Base-by-base conservation (phyloP, 1,140 invertebrate species). In the Scaptomyza pallida region DNA sequence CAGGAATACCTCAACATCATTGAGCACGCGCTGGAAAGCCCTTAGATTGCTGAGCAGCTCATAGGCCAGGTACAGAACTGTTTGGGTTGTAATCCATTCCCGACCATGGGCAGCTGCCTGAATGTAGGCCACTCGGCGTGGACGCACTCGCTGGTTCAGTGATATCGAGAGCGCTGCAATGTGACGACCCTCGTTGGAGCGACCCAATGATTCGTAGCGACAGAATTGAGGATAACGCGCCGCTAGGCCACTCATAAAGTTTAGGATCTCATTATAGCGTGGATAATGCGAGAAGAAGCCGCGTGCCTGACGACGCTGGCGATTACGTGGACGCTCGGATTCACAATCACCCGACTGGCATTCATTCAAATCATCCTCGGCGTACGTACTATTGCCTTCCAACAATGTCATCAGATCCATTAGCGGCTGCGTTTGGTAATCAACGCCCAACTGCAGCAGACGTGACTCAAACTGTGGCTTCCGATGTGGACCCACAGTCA, bases 11-110 rank as follows among this genome's bases (percentile, higher is more conserved):
- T 96, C 95, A 19, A 79, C 79, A 76, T 90, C 90, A 19, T 71
- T 33, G 5, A 91, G 71, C 1, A 91, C 74, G 0, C 85, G 69
- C 56, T 75, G 75, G 35, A 90, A 91, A 13, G 86, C 82, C 0
- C 89, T 68, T 48, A 95, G 92, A 30, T 93, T 91, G n/a, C 94
- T 92, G 3, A 94, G 86, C 3, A 95, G 68, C 6, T 93, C 86
- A 33, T 90, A 88, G 30, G 88, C 92, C 54, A 95, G 93, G 82
- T 94, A 95, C 0, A 94, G 77, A 4, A 93, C 93, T 0, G 94
- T 93, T 5, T 94, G 93, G 3, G 94, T 93, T 0, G 94, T 93
- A 35, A 95, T 93, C 95, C 95, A 96, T 91, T 96, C 95, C 67
- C 95, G 86, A 9, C 89, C 90, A 40, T 91, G 90, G 21, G 88